Percentiles rank a stretch among this genome's conserved stretches.
Conservation (phyloP, 1,140 invertebrate genomes). For the Diabrotica undecimpunctata region DNA sequence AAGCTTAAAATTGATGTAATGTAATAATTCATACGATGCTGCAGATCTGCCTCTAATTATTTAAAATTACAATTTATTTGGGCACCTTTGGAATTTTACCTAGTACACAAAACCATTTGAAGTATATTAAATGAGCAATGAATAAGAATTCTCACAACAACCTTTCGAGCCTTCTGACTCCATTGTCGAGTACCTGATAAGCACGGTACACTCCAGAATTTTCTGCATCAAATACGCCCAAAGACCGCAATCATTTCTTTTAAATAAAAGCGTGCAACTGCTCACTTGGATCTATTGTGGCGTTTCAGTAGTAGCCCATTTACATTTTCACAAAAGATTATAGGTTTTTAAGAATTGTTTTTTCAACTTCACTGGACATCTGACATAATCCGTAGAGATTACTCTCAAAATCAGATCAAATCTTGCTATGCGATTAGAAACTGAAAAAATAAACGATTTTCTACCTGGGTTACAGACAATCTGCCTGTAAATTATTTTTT, state of each 20-base stretch:
- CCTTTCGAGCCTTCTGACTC: neutral
- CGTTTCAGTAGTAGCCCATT: constrained; percentile 7
- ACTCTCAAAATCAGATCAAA: constrained; percentile 11
- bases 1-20: no score
- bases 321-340: constrained; percentile 15
- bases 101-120: no score
- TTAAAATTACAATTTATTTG: no score
- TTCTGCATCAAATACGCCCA: neutral
- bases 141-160: no score
- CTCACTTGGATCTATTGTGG: constrained; percentile 13
- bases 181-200: neutral
- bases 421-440: constrained; percentile 5
- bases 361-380: constrained; percentile 8
- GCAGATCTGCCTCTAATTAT: no score
- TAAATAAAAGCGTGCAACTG: neutral
- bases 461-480: neutral
- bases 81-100: no score
- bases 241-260: constrained; percentile 4
- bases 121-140: no score
- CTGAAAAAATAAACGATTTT: neutral
- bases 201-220: neutral
- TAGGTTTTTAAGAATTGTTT: constrained; percentile 10
- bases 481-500: constrained; percentile 4
- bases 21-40: no score
- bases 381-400: constrained; percentile 12